phyloP scores from a whole-genome alignment of 2,797 vertebrate species.

The Steatocranus sp. region DNA sequence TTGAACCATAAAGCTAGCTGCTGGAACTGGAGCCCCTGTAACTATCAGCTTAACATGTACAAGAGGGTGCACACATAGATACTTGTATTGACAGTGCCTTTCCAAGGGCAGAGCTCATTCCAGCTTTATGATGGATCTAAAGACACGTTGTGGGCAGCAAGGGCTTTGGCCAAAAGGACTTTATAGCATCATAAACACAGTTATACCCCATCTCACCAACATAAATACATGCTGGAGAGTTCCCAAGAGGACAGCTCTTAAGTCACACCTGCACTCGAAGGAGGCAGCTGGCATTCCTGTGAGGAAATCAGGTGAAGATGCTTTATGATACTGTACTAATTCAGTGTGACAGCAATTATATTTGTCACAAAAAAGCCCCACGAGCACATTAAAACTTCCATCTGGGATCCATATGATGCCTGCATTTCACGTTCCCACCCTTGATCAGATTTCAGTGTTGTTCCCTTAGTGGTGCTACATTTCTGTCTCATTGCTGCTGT shows the following conservation, averaged over 20 bases:
- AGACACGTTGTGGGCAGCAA: constrained; percentile 44
- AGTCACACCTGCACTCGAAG: constrained; percentile 29
- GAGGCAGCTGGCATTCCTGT: background rate
- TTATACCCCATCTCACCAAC: constrained; percentile 61
- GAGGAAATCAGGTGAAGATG: background rate
- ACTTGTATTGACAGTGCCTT: constrained; percentile 21
- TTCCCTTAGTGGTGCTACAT: background rate
- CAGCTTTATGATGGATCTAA: constrained; percentile 61
- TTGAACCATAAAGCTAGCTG: constrained; percentile 19
- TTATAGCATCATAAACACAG: constrained; percentile 73
- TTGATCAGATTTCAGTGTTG: background rate
- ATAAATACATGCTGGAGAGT: constrained; percentile 61
- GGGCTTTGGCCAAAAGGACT: constrained; percentile 64
- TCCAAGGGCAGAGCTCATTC: constrained; percentile 64
- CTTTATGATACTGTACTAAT: constrained; percentile 4
- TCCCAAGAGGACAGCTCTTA: constrained; percentile 36
- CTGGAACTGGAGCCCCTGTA: background rate
- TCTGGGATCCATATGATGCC: background rate
- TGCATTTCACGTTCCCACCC: background rate
- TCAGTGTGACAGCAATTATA: background rate
- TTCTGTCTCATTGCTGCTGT: background rate
- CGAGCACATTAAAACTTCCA: background rate
- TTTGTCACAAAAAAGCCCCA: background rate
- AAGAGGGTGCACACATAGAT: background rate
- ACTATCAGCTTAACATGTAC: constrained; percentile 21